Evolutionary conservation across 2,113 vertebrate genomes (phyloP).

Genomic region (Beaufortia kweichowensis): DNA sequence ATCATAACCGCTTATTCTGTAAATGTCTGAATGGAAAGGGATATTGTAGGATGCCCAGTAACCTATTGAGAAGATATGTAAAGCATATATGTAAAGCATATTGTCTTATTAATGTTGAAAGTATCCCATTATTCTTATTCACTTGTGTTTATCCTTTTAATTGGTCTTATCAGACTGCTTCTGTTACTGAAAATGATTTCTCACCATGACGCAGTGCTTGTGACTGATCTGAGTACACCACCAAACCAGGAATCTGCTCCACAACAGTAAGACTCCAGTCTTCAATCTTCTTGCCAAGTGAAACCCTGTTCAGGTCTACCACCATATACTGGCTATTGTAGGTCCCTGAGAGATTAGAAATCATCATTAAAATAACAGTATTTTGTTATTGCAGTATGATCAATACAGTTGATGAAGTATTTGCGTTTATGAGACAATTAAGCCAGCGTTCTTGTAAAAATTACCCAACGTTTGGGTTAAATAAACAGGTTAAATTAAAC

Average conservation of each 20-base stretch:
- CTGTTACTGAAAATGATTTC: neutral
- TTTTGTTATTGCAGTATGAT: no score
- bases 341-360: slow-evolving; percentile 78
- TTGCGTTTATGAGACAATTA: no score
- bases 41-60: slow-evolving; percentile 93
- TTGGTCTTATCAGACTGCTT: neutral
- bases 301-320: slow-evolving; percentile 82
- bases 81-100: neutral
- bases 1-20: slow-evolving; percentile 82
- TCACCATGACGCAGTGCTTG: slow-evolving; percentile 81
- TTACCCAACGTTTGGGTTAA: no score
- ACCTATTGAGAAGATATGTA: slow-evolving; percentile 66
- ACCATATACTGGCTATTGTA: slow-evolving; percentile 94
- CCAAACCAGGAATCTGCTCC: slow-evolving; percentile 86
- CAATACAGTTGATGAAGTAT: no score
- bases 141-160: no score
- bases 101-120: no score
- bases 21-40: slow-evolving; percentile 84
- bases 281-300: slow-evolving; percentile 71
- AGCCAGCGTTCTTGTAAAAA: no score
- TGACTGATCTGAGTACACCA: slow-evolving; percentile 85
- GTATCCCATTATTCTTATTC: no score
- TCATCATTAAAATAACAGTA: no score
- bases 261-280: slow-evolving; percentile 79
- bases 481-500: no score